Conservation (phyloP, 2,888 invertebrate genomes). For the Nineta flava region DNA sequence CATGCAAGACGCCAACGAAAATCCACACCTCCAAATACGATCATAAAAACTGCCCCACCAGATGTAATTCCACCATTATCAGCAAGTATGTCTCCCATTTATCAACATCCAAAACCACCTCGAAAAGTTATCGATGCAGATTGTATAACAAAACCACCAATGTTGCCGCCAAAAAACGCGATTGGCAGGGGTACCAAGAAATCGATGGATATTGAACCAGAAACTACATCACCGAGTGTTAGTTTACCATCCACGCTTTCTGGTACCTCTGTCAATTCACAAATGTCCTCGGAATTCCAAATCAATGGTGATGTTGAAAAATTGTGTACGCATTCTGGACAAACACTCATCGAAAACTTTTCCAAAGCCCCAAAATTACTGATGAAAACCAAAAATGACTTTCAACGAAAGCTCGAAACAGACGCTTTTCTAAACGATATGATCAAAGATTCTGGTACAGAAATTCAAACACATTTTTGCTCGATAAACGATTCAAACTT, state of each 20-base stretch:
- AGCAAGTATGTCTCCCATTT: slow-evolving; percentile 34
- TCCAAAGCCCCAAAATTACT: background rate
- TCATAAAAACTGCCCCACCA: slow-evolving; percentile 38
- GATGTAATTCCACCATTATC: slow-evolving; percentile 52
- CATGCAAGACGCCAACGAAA: slow-evolving; percentile 59
- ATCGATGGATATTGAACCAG: slow-evolving; percentile 3
- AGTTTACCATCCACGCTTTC: slow-evolving; percentile 18
- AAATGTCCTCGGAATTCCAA: slow-evolving; percentile 30
- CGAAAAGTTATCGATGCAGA: slow-evolving; percentile 30
- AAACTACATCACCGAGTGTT: slow-evolving; percentile 21
- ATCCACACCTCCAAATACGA: slow-evolving; percentile 33
- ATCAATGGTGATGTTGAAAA: slow-evolving; percentile 6
- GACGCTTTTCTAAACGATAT: background rate
- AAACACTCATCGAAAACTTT: slow-evolving; percentile 2
- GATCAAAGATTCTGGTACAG: slow-evolving; percentile 1
- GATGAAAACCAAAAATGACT: no score
- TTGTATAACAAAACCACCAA: slow-evolving; percentile 20
- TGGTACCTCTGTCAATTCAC: slow-evolving; percentile 35
- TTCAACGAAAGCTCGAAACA: background rate
- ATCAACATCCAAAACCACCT: slow-evolving; percentile 43
- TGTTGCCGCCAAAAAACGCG: slow-evolving; percentile 46
- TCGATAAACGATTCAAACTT: slow-evolving; percentile 15
- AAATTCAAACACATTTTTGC: background rate
- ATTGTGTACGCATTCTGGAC: slow-evolving; percentile 4
- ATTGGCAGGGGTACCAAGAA: slow-evolving; percentile 43